These are phyloP conservation scores for Mactra quadrangularis DNA, from an alignment of 1,140 invertebrate species.

Conservation along the genomic window DNA sequence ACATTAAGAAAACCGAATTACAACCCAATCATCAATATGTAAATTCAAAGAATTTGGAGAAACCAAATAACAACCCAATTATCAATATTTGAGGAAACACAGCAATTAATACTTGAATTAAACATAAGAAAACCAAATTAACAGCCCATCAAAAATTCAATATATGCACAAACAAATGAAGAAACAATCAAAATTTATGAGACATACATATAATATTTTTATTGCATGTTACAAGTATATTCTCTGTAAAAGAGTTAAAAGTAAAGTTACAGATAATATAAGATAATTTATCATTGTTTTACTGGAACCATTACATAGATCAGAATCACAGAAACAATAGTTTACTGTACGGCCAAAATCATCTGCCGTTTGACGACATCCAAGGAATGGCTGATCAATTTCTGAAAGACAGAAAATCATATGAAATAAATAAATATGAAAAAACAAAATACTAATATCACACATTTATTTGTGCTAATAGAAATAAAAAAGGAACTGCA, in stretches of 20 bases:
- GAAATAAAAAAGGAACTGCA: too few relatives aligned
- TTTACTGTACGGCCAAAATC: conserved; percentile 39
- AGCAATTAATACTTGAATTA: too few relatives aligned
- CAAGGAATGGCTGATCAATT: conserved; percentile 46
- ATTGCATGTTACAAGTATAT: background rate
- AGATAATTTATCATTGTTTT: conserved; percentile 23
- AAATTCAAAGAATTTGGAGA: conserved; percentile 33
- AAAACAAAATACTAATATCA: background rate
- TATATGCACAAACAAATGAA: too few relatives aligned
- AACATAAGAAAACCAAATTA: too few relatives aligned
- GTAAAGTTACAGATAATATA: conserved; percentile 8
- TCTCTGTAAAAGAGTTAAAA: conserved; percentile 18
- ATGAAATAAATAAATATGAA: background rate
- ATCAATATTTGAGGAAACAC: conserved; percentile 3
- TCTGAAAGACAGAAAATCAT: conserved; percentile 14
- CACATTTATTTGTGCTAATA: too few relatives aligned
- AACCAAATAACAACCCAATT: conserved; percentile 10
- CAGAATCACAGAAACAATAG: conserved; percentile 56
- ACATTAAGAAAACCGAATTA: too few relatives aligned
- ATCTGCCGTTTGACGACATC: conserved; percentile 28
- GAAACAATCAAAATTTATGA: too few relatives aligned
- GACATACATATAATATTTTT: too few relatives aligned
- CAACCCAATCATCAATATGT: too few relatives aligned
- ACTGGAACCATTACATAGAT: conserved; percentile 28
- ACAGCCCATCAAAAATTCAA: too few relatives aligned